A percentile compares a stretch with the other conserved stretches of the same genome.
These are phyloP conservation scores for Protobothrops mucrosquamatus DNA, from an alignment of 2,113 vertebrate species.

Conservation along the genomic window DNA sequence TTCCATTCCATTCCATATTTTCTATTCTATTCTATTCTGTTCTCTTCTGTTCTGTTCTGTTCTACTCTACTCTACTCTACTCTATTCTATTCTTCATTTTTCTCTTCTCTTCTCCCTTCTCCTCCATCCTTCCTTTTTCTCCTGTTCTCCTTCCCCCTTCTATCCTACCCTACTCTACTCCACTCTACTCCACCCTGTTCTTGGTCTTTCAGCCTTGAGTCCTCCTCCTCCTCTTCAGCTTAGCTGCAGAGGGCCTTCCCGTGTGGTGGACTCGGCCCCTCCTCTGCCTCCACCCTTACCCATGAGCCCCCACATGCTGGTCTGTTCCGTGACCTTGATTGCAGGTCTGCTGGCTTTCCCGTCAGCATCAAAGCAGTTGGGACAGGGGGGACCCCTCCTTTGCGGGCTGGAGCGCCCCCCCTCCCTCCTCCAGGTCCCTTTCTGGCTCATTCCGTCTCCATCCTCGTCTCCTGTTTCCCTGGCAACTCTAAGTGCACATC, in stretches of 20 bases:
- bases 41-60: no score
- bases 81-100: not conserved
- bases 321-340: constrained; percentile 22
- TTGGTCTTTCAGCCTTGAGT: not conserved
- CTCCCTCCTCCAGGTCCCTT: not conserved
- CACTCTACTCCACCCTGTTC: no score
- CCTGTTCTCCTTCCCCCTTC: not conserved
- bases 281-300: not conserved
- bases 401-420: not conserved
- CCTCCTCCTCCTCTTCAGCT: no score
- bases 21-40: no score
- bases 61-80: no score
- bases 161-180: not conserved
- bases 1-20: no score
- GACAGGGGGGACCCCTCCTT: not conserved
- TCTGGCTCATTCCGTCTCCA: constrained; percentile 58
- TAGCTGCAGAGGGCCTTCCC: not conserved
- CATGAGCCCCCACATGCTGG: not conserved
- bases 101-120: not conserved
- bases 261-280: not conserved
- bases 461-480: constrained; percentile 66
- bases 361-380: not conserved
- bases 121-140: not conserved
- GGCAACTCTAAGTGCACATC: constrained; percentile 79
- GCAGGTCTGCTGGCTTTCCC: not conserved